Evolutionary conservation across 2,797 vertebrate genomes (phyloP).

Genomic region (Pterois miles): DNA sequence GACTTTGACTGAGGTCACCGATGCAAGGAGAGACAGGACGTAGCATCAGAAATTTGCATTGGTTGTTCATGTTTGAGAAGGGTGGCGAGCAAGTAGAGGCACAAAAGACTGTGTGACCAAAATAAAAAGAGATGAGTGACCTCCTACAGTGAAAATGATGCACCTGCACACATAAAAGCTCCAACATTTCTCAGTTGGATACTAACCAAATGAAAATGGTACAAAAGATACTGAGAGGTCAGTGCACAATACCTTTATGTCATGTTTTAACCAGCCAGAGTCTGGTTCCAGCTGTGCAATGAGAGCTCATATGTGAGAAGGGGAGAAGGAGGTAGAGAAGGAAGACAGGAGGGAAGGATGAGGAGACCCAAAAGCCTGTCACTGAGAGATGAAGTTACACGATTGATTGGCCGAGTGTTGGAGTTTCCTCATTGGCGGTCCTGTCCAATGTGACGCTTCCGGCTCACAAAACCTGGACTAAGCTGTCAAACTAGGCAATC

Average conservation of each 20-base stretch:
- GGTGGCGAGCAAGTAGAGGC: neutral
- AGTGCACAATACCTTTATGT: neutral
- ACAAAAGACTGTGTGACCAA: constrained; percentile 6
- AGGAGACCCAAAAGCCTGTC: too few relatives aligned
- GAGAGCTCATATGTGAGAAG: neutral
- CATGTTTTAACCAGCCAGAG: neutral
- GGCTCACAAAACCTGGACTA: too few relatives aligned
- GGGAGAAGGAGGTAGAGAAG: neutral
- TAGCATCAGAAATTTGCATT: constrained; percentile 6
- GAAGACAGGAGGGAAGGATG: neutral
- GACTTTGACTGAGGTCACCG: neutral
- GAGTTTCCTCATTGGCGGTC: too few relatives aligned
- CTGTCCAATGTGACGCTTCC: too few relatives aligned
- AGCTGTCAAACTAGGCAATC: too few relatives aligned
- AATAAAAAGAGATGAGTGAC: neutral
- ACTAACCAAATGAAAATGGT: neutral
- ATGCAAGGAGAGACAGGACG: neutral
- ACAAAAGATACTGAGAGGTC: constrained; percentile 6
- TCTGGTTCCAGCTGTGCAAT: neutral
- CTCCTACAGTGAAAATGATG: neutral
- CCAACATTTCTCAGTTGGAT: neutral
- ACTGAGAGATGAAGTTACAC: neutral
- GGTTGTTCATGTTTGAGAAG: constrained; percentile 37
- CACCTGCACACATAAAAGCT: neutral
- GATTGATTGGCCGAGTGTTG: too few relatives aligned